Evolutionary conservation across 2,797 vertebrate species (phyloP), one percentile per base, ranked within the genome.

Genomic region (Podargus strigoides): DNA sequence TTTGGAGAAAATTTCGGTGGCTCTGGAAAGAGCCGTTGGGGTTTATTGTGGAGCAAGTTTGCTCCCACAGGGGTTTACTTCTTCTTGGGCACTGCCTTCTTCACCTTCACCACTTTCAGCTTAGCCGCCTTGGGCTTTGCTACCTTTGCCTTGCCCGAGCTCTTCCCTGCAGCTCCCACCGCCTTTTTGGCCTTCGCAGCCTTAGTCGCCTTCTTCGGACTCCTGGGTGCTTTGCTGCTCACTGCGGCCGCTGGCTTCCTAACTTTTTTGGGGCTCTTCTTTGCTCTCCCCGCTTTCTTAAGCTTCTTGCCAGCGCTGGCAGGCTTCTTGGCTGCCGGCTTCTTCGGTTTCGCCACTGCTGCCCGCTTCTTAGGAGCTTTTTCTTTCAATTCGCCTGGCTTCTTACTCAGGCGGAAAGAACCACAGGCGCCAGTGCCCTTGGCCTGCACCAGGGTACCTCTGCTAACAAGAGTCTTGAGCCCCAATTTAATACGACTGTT

Each of bases 351-450:
- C 19, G 32, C 59, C 0, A 22, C 36, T 1, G 12, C 44, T 6
- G 21, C 44, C 12, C 37, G 53, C 67, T 69, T 50, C 37, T 96
- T 97, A 79, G 87, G 88, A 2, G 50, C 34, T 16, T 96, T 97
- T 66, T 84, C 72, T 7, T 93, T 82, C 21, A 37, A 32, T 2
- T 58, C 84, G 0, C 96, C 92, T 0, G 93, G 56, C 66, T 98
- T 98, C 68, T 98, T 98, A 84, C 94, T 98, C 5, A 98, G 77
- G 58, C 96, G 98, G 68, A 98, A 98, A 5, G 98, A 98, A 22
- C 98, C 98, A 0, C 98, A 97, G 3, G 97, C 98, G 2, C 98
- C 98, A 8, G n/a, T 30, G 10, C 52, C 50, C 22, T 66, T 78
- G 66, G 89, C 97, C 95, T 98, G 98, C 73, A 98, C 69, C 76